Evolutionary conservation across 1,140 invertebrate genomes (phyloP).

Genomic region (Hydropsyche tenuis): DNA sequence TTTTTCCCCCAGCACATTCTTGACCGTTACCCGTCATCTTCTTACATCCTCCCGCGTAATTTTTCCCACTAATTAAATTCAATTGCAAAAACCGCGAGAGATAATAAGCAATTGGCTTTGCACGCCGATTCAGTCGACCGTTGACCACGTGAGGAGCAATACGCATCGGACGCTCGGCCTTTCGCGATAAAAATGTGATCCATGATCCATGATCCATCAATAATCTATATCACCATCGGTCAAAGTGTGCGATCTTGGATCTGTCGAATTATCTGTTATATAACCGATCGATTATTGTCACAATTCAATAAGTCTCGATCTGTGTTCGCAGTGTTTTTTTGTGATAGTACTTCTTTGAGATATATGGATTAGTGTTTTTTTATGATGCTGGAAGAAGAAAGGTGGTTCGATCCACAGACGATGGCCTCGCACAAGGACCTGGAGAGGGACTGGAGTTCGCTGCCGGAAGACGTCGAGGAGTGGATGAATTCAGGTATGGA

Average conservation of each 20-base stretch:
- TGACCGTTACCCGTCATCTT: too few relatives aligned
- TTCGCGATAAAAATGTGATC: neutral
- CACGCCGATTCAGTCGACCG: conserved; percentile 5
- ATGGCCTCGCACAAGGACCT: neutral
- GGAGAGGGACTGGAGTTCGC: conserved; percentile 12
- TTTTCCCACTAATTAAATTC: too few relatives aligned
- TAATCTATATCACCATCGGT: too few relatives aligned
- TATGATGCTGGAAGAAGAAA: conserved; percentile 5
- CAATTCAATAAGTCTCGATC: too few relatives aligned
- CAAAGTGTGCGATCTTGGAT: too few relatives aligned
- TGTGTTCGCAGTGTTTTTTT: too few relatives aligned
- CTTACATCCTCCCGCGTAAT: too few relatives aligned
- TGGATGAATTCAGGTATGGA: conserved; percentile 11
- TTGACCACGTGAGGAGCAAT: neutral
- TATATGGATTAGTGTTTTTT: neutral
- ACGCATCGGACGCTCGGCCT: neutral
- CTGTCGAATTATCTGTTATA: too few relatives aligned
- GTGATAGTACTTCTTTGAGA: too few relatives aligned
- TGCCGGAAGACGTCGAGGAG: neutral
- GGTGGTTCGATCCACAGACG: neutral
- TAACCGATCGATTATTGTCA: conserved; percentile 5
- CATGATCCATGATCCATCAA: too few relatives aligned
- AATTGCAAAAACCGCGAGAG: neutral
- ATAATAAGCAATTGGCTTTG: neutral
- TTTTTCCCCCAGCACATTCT: too few relatives aligned